A percentile compares a stretch with the other conserved stretches of the same genome.
Conservation (phyloP, 1,140 invertebrate species). For the Lithobius niger region DNA sequence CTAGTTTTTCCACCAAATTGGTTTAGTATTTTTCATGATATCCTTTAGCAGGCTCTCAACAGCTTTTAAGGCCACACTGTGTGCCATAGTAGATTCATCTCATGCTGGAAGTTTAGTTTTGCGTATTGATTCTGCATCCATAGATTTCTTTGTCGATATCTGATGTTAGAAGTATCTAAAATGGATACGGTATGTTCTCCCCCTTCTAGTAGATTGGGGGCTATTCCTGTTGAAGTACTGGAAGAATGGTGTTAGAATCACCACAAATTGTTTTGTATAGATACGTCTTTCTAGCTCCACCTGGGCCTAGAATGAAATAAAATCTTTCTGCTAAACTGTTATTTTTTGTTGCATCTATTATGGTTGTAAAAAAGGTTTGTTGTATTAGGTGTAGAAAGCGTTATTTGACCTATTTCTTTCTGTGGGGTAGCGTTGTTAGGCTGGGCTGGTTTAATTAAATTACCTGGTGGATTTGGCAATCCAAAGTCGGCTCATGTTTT, state of each 20-base stretch:
- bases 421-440: background rate
- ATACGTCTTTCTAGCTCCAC: background rate
- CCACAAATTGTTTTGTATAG: background rate
- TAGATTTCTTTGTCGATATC: constrained; percentile 2
- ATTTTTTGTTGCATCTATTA: constrained; percentile 2
- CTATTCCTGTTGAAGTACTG: constrained; percentile 22
- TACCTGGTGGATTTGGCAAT: background rate
- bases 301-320: background rate
- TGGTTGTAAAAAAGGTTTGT: background rate
- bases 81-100: constrained; percentile 23
- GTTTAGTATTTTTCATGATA: constrained; percentile 11
- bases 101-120: constrained; percentile 17
- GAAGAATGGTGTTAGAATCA: background rate
- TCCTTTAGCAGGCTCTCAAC: constrained; percentile 18
- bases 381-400: background rate
- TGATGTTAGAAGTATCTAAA: constrained; percentile 15
- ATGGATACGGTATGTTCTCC: constrained; percentile 15
- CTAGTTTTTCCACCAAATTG: constrained; percentile 22
- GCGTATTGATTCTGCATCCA: constrained; percentile 13
- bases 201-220: constrained; percentile 21
- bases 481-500: background rate
- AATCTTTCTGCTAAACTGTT: background rate
- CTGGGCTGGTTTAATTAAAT: background rate
- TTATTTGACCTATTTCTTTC: background rate
- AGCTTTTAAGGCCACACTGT: constrained; percentile 14